Percentiles rank a stretch among this genome's conserved stretches.
Evolutionary conservation across 1,140 invertebrate species (phyloP).

Genomic region (Orius laevigatus): DNA sequence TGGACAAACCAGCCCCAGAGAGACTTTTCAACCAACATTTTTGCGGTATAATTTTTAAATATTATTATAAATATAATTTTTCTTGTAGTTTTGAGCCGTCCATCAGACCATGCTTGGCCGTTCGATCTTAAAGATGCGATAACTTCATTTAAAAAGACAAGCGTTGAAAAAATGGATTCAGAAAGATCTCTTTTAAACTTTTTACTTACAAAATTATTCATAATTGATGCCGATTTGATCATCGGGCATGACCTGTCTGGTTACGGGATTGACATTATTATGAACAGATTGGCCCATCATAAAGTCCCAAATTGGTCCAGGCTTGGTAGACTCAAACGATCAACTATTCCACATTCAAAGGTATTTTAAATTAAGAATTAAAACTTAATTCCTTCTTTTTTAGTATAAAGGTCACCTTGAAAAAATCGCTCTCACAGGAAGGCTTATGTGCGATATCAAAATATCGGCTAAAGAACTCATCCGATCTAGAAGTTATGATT

Average conservation of each 20-base stretch:
- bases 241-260: conserved; percentile 69
- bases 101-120: conserved; percentile 62
- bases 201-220: conserved; percentile 66
- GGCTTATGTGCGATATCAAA: conserved; percentile 86
- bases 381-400: conserved; percentile 27
- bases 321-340: conserved; percentile 65
- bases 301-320: conserved; percentile 82
- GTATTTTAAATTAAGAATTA: background rate
- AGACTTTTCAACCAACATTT: conserved; percentile 71
- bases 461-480: conserved; percentile 87
- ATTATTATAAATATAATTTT: conserved; percentile 13
- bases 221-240: conserved; percentile 83
- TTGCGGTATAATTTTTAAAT: conserved; percentile 39
- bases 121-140: conserved; percentile 51
- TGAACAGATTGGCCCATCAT: conserved; percentile 55
- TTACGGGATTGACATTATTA: conserved; percentile 37
- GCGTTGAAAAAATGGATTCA: conserved; percentile 63
- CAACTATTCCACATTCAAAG: conserved; percentile 23
- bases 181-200: conserved; percentile 73
- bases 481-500: conserved; percentile 76
- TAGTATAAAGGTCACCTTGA: conserved; percentile 32
- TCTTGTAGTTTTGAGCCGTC: conserved; percentile 60
- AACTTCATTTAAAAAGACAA: conserved; percentile 46
- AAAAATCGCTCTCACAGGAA: conserved; percentile 47
- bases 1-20: conserved; percentile 43